Percentiles rank a stretch among this genome's conserved stretches.
Evolutionary conservation across 2,797 vertebrate species (phyloP).

Genomic region (Octomys mimax): DNA sequence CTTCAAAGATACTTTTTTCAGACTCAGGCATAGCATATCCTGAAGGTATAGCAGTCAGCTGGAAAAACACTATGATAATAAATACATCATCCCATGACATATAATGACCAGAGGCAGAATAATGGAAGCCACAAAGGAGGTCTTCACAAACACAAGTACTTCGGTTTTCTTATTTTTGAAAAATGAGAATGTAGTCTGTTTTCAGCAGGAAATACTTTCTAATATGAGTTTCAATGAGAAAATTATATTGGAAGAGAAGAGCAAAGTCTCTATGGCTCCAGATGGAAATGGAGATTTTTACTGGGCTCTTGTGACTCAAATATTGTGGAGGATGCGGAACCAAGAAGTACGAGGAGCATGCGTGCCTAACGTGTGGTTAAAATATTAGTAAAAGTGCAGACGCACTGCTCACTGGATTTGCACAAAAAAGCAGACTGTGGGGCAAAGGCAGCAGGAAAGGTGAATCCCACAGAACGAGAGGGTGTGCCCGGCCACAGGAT

Average conservation of each 20-base stretch:
- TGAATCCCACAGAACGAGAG: neutral
- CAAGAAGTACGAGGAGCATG: constrained; percentile 91
- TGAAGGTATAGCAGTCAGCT: constrained; percentile 94
- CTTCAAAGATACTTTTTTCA: constrained; percentile 97
- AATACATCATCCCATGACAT: constrained; percentile 96
- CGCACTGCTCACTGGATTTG: constrained; percentile 97
- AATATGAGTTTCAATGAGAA: constrained; percentile 96
- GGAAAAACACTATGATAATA: constrained; percentile 90
- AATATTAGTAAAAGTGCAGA: constrained; percentile 98
- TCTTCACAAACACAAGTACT: constrained; percentile 94
- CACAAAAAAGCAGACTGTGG: constrained; percentile 97
- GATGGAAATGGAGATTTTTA: constrained; percentile 98
- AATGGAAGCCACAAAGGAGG: constrained; percentile 94
- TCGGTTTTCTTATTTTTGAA: constrained; percentile 90
- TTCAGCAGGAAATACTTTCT: constrained; percentile 99
- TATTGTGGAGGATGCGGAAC: constrained; percentile 95
- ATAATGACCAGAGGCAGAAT: constrained; percentile 98
- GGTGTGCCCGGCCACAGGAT: neutral
- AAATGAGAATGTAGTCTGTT: constrained; percentile 94
- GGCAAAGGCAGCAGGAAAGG: constrained; percentile 92
- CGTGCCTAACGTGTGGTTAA: constrained; percentile 98
- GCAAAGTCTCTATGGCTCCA: constrained; percentile 96
- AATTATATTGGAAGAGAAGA: constrained; percentile 95
- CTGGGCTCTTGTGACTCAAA: constrained; percentile 93
- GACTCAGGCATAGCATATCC: constrained; percentile 96